Conservation (phyloP, 2,113 vertebrate genomes). For the Actenoides lindsayi region DNA sequence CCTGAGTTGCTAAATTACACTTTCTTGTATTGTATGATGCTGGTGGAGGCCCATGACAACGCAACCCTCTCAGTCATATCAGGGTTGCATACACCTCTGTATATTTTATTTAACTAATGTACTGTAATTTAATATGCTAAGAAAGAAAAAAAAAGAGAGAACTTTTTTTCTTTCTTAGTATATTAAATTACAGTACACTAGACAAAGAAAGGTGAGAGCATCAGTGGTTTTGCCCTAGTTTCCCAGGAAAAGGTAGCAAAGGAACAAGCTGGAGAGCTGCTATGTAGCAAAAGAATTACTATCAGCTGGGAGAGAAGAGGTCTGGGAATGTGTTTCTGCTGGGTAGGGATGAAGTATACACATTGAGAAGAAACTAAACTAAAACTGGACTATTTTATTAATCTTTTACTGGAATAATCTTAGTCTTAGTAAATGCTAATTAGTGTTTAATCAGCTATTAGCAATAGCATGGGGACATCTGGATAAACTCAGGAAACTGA, state of each 20-base stretch:
- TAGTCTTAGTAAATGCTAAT: background rate
- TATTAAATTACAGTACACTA: too few relatives aligned
- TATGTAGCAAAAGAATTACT: background rate
- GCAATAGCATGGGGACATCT: background rate
- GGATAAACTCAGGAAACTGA: background rate
- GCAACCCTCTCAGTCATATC: background rate
- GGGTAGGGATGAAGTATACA: background rate
- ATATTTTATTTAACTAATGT: background rate
- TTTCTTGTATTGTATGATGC: background rate
- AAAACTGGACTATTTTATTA: background rate
- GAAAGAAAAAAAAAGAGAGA: background rate
- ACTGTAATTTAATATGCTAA: background rate
- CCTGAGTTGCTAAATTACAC: accelerated
- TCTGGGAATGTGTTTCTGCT: background rate
- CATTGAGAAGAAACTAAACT: background rate
- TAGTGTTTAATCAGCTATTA: background rate
- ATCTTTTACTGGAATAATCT: background rate
- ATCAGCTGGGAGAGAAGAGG: background rate
- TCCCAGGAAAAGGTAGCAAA: background rate
- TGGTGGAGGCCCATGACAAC: background rate
- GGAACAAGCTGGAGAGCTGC: background rate
- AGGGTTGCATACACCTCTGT: background rate
- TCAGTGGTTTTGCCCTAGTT: background rate
- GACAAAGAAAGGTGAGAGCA: background rate
- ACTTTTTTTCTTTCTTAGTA: background rate